Evolutionary conservation across 2,888 invertebrate genomes (phyloP).

Genomic region (Macaria liturata): DNA sequence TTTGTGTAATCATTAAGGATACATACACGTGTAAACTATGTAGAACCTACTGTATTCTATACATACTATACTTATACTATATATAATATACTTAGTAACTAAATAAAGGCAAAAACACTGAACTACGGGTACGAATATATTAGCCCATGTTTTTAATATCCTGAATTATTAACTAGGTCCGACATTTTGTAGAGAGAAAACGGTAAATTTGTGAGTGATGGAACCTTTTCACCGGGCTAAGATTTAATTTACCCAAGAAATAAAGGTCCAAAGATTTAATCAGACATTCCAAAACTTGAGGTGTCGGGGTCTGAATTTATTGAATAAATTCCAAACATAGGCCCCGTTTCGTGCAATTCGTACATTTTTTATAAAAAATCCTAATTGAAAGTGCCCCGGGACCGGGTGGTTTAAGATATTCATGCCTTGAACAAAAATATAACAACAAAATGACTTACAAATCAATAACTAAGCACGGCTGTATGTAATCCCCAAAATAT

Average conservation of each 20-base stretch:
- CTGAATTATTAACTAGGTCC: too few species aligned
- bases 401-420: conserved; percentile 13
- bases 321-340: conserved; percentile 31
- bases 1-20: too few species aligned
- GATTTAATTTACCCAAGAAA: conserved; percentile 24
- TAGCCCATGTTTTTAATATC: too few species aligned
- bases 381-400: conserved; percentile 22
- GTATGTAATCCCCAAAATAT: too few species aligned
- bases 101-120: too few species aligned
- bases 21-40: too few species aligned
- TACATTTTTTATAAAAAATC: conserved; percentile 28
- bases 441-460: neutral
- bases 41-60: too few species aligned
- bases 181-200: too few species aligned
- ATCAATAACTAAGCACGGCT: too few species aligned
- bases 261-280: conserved; percentile 30
- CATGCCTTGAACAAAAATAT: conserved; percentile 7
- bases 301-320: conserved; percentile 26
- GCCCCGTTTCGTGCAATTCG: conserved; percentile 23
- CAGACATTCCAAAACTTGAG: conserved; percentile 30
- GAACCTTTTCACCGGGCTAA: conserved; percentile 6
- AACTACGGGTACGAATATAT: too few species aligned
- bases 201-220: conserved; percentile 2
- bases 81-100: too few species aligned
- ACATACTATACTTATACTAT: too few species aligned